Percentiles rank a stretch among this genome's conserved stretches.
Conservation (phyloP, 1,140 invertebrate genomes). For the Solenopsis invicta region DNA sequence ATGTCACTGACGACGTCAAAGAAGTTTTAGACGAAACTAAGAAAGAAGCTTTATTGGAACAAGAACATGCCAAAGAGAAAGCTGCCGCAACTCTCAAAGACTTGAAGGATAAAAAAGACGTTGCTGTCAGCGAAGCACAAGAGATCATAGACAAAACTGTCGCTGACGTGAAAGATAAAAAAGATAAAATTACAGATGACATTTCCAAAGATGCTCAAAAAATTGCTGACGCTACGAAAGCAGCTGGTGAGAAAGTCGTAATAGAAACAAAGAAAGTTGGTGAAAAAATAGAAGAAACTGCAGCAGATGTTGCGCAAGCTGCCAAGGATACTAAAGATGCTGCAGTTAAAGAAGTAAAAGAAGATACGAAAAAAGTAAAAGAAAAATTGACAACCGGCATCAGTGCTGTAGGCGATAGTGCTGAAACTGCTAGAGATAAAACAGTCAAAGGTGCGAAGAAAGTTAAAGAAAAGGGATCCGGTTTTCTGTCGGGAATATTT, state of each 20-base stretch:
- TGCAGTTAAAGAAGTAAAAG: conserved; percentile 32
- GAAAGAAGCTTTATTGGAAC: background rate
- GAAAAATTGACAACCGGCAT: background rate
- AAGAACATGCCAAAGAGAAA: conserved; percentile 50
- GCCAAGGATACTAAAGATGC: conserved; percentile 26
- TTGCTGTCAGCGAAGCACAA: background rate
- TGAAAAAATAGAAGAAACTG: background rate
- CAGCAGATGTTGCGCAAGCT: conserved; percentile 53
- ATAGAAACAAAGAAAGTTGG: background rate
- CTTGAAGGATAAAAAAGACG: conserved; percentile 17
- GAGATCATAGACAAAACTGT: conserved; percentile 5
- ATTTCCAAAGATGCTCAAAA: conserved; percentile 19
- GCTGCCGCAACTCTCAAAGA: conserved; percentile 41
- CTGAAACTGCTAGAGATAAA: background rate
- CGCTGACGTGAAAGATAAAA: background rate
- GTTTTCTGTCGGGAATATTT: conserved; percentile 54
- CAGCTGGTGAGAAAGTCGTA: background rate
- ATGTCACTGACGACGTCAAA: conserved; percentile 42
- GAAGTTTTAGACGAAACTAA: conserved; percentile 80
- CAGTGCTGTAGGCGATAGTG: background rate
- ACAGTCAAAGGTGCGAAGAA: conserved; percentile 2
- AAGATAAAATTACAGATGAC: conserved; percentile 68
- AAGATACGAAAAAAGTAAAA: conserved; percentile 15
- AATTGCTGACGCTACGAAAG: background rate
- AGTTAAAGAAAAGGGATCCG: conserved; percentile 42